A percentile compares a stretch with the other conserved stretches of the same genome.
These are phyloP conservation scores for Drosophila serrata DNA, from an alignment of 1,140 invertebrate genomes.

Conservation along the genomic window DNA sequence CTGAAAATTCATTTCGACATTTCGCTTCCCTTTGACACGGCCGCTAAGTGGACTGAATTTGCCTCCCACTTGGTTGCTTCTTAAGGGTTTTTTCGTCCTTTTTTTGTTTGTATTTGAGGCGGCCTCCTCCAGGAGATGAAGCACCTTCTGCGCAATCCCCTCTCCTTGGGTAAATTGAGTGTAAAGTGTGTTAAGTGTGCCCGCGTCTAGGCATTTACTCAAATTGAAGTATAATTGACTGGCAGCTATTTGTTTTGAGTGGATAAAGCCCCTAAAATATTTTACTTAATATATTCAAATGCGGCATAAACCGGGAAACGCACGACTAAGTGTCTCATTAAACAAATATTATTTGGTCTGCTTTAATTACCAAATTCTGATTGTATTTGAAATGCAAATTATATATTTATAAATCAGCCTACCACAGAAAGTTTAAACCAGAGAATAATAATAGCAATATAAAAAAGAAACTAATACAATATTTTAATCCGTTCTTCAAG, in stretches of 20 bases:
- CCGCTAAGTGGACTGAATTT: slow-evolving; percentile 8
- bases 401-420: not conserved
- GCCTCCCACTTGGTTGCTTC: slow-evolving; percentile 6
- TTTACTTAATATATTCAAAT: not conserved
- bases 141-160: slow-evolving; percentile 22
- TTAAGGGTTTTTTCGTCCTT: slow-evolving; percentile 7
- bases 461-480: not conserved
- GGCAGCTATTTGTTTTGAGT: slow-evolving; percentile 27
- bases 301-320: not conserved
- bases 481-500: not conserved
- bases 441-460: not conserved
- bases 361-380: not conserved
- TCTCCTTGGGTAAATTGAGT: slow-evolving; percentile 38
- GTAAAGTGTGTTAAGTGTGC: slow-evolving; percentile 48
- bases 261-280: slow-evolving; percentile 14
- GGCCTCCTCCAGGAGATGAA: not conserved
- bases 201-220: slow-evolving; percentile 39
- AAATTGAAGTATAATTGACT: slow-evolving; percentile 39
- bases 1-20: slow-evolving; percentile 66
- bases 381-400: not conserved
- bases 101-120: not conserved
- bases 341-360: not conserved
- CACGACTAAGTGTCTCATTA: not conserved
- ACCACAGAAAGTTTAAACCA: not conserved
- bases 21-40: slow-evolving; percentile 57